Evolutionary conservation across 2,113 vertebrate species (phyloP).

Genomic region (Enhydra lutris): DNA sequence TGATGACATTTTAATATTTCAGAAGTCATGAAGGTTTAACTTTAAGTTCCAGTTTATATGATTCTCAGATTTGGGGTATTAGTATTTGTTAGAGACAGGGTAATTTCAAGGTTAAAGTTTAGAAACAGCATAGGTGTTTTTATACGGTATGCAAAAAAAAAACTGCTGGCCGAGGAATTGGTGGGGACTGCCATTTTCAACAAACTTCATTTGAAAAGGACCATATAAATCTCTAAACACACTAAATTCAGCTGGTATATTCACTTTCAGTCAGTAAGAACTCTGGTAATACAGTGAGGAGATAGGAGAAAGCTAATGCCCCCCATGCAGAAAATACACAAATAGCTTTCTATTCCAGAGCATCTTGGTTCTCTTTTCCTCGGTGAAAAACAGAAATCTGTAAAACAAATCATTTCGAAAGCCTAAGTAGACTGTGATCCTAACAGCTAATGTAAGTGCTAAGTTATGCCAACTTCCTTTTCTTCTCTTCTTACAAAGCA

Average conservation of each 20-base stretch:
- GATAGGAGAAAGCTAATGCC: constrained; percentile 10
- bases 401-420: not conserved
- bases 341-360: not conserved
- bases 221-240: constrained; percentile 21
- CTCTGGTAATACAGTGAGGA: constrained; percentile 16
- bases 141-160: not conserved
- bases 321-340: constrained; percentile 43
- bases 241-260: constrained; percentile 49
- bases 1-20: constrained; percentile 78
- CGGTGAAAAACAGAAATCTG: not conserved
- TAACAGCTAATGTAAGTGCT: not conserved
- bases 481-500: not conserved
- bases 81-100: constrained; percentile 75
- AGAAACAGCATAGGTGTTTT: constrained; percentile 34
- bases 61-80: constrained; percentile 53
- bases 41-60: constrained; percentile 64
- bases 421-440: not conserved
- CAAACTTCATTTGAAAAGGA: constrained; percentile 49
- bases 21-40: constrained; percentile 75
- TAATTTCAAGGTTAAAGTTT: constrained; percentile 53
- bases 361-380: not conserved
- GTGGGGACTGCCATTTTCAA: not conserved
- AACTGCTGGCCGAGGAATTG: not conserved
- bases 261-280: constrained; percentile 24
- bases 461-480: constrained; percentile 11